Evolutionary conservation across 2,888 invertebrate species (phyloP).

Genomic region (Campoplex capitator): DNA sequence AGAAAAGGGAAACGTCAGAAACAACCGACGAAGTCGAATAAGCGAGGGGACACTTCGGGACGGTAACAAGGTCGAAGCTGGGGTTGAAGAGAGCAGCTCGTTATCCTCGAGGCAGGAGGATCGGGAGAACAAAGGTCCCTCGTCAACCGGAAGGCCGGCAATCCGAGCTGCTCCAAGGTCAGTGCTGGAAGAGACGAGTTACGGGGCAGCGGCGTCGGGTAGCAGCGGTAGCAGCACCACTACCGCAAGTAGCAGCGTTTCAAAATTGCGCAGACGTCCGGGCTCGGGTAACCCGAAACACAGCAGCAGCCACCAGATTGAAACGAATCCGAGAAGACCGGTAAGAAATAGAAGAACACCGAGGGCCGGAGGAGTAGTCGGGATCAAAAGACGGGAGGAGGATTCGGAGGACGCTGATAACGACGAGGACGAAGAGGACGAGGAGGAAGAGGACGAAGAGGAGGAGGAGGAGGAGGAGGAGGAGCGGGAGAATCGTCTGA

Average conservation of each 20-base stretch:
- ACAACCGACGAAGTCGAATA: constrained; percentile 80
- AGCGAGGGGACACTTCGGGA: constrained; percentile 79
- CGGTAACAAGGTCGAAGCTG: constrained; percentile 74
- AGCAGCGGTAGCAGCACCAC: constrained; percentile 73
- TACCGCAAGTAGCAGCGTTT: constrained; percentile 62
- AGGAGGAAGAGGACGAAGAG: constrained; percentile 20
- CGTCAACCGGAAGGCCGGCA: constrained; percentile 77
- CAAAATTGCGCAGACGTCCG: constrained; percentile 80
- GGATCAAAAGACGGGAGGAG: constrained; percentile 52
- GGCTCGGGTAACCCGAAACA: constrained; percentile 73
- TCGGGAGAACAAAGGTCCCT: constrained; percentile 83
- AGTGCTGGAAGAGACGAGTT: constrained; percentile 81
- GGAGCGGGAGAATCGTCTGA: constrained; percentile 48
- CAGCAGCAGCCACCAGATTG: constrained; percentile 41
- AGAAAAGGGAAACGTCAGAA: constrained; percentile 80
- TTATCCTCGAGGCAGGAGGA: constrained; percentile 80
- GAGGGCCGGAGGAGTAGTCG: constrained; percentile 48
- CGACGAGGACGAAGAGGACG: constrained; percentile 42
- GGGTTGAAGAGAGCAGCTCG: constrained; percentile 68
- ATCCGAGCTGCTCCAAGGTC: constrained; percentile 79
- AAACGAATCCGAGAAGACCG: constrained; percentile 74
- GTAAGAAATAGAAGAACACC: constrained; percentile 66
- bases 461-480: constrained; percentile 25
- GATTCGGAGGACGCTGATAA: constrained; percentile 42
- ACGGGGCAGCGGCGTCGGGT: constrained; percentile 74